Evolutionary conservation across 2,797 vertebrate genomes (phyloP), one percentile per base, ranked within the genome.

Genomic region (Prionace glauca): DNA sequence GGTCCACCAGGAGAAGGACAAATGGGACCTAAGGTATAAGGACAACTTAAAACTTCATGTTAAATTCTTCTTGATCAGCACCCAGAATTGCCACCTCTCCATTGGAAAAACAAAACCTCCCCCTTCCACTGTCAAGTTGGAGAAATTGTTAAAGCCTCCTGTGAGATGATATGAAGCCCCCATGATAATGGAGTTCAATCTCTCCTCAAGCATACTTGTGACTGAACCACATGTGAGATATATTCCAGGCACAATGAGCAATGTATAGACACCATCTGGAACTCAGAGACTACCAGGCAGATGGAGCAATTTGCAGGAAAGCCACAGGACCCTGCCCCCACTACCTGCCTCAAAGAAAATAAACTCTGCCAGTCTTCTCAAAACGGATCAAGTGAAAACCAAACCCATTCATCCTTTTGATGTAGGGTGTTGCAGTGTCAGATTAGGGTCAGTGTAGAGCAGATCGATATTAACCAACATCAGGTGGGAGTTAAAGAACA

Each of bases 1-100:
- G 99, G 99, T 1, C 97, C 97, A 95, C 96, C 97, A 96, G 99
- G 98, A 96, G 98, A 99, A 81, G 98, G 99, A 96, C 97, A 98
- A 96, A 96, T 98, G 96, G 98, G 99, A 95, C 96, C 97, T 69
- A 99, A 99, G 98, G 99, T 99, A 97, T 96, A 96, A 22, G 45
- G 60, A 9, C 74, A 86, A 69, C 32, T 72, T 69, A 29, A 1
- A 11, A 32, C 45, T 36, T 29, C 65, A 12, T 65, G 56, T 65
- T 81, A 81, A 81, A 81, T 81, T 65, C 16, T 14, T 65, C 16
- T 92, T 69, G 90, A 11, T 11, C 90, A 69, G 22, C 41, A 3
- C 18, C 65, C n/a, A 92, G 8, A 62, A 69, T 22, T 92, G 90
- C 36, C 62, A 67, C 62, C n/a, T 36, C 2, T 8, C 1, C n/a